Base-by-base conservation (phyloP, 2,113 vertebrate species). In the Oryzias melastigma region DNA sequence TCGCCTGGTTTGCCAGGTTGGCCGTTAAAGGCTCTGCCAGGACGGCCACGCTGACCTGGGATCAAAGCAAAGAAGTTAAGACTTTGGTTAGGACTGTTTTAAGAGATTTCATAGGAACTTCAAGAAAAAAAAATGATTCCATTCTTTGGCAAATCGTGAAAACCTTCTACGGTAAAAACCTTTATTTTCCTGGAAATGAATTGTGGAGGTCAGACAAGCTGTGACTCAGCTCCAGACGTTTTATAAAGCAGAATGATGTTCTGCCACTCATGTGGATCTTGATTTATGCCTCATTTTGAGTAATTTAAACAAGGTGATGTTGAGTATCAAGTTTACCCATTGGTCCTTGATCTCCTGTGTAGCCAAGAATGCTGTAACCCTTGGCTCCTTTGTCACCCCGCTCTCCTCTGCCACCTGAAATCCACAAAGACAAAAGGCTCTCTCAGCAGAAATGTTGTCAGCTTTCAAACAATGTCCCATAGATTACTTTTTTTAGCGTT, bases 1-100 rank as follows among this genome's bases (percentile, higher is more conserved):
- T 90, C 87, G 13, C 92, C 93, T 54, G 78, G 86, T 25, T 76
- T 81, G 49, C 92, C 92, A 24, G 92, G 89, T 58, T 86, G 85
- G 4, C 93, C 92, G 14, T 92, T 84, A 47, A 92, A 91, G 5
- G 65, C 86, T 71, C 82, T 85, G 45, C 91, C 92, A 25, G 65
- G 50, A 60, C 82, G 86, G 56, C 93, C 93, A 54, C 77, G 86
- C 62, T 91, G 87, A 82, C 92, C 92, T 94, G 75, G 49, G 42
- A 69, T 35, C 4, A 22, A 73, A 15, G 19, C 41, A 60, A 52
- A 76, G 62, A 65, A 29, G 46, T 71, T 81, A 55, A 81, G 52
- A 60, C 60, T 52, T 57, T 63, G 66, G 78, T 48, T 62, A 58
- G 52, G 35, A 16, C 62, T 22, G n/a, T 58, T 69, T 69, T 57